Evolutionary conservation across 2,113 vertebrate species (phyloP).

Genomic region (Nymphicus hollandicus): DNA sequence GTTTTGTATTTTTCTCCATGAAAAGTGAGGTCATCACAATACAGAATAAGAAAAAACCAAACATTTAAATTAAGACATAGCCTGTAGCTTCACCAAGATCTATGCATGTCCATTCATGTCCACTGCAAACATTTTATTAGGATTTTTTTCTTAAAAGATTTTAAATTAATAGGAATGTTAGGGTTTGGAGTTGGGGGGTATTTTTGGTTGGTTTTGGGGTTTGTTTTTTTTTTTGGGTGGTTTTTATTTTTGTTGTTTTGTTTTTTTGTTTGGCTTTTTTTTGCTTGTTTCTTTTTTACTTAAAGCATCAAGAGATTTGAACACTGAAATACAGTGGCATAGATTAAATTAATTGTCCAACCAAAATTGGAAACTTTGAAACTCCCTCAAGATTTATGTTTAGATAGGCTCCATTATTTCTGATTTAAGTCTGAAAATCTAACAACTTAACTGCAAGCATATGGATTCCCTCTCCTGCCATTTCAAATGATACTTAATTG

Average conservation of each 20-base stretch:
- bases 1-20: slow-evolving; percentile 7
- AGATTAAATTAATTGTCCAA: neutral
- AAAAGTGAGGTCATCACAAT: slow-evolving; percentile 5
- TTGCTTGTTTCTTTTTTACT: neutral
- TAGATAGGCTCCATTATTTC: neutral
- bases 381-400: neutral
- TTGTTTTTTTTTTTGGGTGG: neutral
- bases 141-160: neutral
- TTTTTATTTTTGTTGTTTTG: neutral
- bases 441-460: neutral
- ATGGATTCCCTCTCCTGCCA: neutral
- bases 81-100: neutral
- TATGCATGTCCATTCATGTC: neutral
- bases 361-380: neutral
- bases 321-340: neutral
- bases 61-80: neutral
- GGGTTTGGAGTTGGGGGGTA: neutral
- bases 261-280: neutral
- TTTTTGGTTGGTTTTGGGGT: neutral
- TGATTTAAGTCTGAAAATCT: neutral
- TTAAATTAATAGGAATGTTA: neutral
- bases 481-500: neutral
- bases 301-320: neutral
- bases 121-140: neutral
- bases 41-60: neutral